These are phyloP conservation scores for Cyclargus thomasi DNA, from an alignment of 1,140 invertebrate species.

Conservation along the genomic window DNA sequence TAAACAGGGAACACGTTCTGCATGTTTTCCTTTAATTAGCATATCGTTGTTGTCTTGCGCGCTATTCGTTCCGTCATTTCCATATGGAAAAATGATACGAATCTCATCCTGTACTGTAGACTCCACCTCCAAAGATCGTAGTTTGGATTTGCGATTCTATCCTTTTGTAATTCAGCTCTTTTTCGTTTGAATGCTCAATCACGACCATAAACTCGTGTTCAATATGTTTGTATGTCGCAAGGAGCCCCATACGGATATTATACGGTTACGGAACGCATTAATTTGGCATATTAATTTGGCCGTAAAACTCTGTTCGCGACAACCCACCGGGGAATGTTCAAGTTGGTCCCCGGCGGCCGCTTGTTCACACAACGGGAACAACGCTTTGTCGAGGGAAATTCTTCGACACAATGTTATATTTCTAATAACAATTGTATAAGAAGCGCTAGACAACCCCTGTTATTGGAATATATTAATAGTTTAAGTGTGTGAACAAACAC, in stretches of 20 bases:
- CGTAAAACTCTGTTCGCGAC: conserved; percentile 74
- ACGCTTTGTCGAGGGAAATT: conserved; percentile 59
- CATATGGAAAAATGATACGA: conserved; percentile 73
- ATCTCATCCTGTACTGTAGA: conserved; percentile 38
- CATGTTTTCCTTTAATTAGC: conserved; percentile 73
- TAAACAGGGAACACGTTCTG: conserved; percentile 54
- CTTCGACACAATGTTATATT: conserved; percentile 38
- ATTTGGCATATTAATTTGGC: conserved; percentile 77
- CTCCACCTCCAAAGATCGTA: conserved; percentile 7
- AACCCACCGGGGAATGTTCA: conserved; percentile 57
- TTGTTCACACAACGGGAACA: conserved; percentile 61
- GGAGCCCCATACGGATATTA: conserved; percentile 67
- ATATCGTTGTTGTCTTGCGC: conserved; percentile 70
- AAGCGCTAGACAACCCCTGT: conserved; percentile 9
- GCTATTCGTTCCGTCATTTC: conserved; percentile 65
- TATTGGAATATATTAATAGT: conserved; percentile 11
- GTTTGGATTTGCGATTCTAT: conserved; percentile 18
- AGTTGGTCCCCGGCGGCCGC: conserved; percentile 63
- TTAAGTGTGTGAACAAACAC: not conserved
- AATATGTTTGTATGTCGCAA: conserved; percentile 56
- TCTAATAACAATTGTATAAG: conserved; percentile 21
- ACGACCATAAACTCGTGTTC: conserved; percentile 24
- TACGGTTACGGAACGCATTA: conserved; percentile 71
- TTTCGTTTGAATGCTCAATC: conserved; percentile 20
- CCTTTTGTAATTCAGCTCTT: not conserved